Base-by-base conservation (phyloP, 2,113 vertebrate species). In the Scomber colias region DNA sequence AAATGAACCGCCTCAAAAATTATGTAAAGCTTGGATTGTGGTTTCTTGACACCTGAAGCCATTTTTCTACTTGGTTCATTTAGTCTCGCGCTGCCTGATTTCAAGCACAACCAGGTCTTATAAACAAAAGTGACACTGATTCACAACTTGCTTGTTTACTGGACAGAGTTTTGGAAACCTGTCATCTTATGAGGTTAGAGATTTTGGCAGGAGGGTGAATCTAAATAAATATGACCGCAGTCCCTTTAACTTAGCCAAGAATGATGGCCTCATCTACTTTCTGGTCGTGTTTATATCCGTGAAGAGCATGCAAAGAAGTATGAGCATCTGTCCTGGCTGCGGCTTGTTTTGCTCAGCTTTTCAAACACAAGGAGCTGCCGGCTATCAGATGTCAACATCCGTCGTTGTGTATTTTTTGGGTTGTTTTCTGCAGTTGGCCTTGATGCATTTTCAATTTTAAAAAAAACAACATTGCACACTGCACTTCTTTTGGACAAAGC, bases 191-290 rank as follows among this genome's bases (percentile, higher is more conserved):
- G 51, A 77, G 75, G 76, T 85, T 71, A 17, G 67, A 64, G 31
- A 55, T 60, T 67, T 75, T 89, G 81, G 87, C 85, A 57, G 56
- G 44, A 7, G 15, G 5, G 19, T 14, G 49, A 75, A 44, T 50
- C 62, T 54, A 71, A 91, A 85, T 77, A 81, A 83, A 87, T 84
- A 65, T n/a, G 53, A 79, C 44, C 64, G 4, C n/a, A 68, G 31
- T 53, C 57, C 31, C 59, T 87, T 87, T 57, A 72, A 78, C 61
- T 72, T 3, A 44, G 74, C 78, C 89, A 85, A 75, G 14, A 83
- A 59, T 69, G 27, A 10, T 57, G 61, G 12, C 64, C 77, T 81
- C 19, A 27, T 73, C 70, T 75, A 63, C 60, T 70, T 56, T 63
- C 46, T 74, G 51, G 2, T 50, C 55, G 64, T 77, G 85, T 78